Percentiles rank a stretch among this genome's conserved stretches.
Conservation (phyloP, 2,888 invertebrate species). For the Plagodis pulveraria region DNA sequence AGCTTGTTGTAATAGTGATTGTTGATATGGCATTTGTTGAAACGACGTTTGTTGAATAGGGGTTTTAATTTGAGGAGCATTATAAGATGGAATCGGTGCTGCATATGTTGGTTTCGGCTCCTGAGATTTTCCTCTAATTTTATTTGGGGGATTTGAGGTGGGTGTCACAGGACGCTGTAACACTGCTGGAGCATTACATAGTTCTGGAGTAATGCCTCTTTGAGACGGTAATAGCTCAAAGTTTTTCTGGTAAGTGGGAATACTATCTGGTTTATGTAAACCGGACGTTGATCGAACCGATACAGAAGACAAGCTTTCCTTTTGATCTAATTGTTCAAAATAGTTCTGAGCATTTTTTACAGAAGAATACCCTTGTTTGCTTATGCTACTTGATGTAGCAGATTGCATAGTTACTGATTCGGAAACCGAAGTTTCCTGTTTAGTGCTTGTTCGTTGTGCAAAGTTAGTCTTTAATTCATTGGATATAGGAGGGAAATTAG, state of each 20-base stretch:
- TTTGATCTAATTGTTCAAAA: constrained; percentile 73
- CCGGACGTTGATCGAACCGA: constrained; percentile 77
- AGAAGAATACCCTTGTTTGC: constrained; percentile 63
- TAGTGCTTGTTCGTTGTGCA: constrained; percentile 57
- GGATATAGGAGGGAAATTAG: constrained; percentile 68
- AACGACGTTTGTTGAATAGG: constrained; percentile 37
- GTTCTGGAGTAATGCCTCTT: constrained; percentile 84
- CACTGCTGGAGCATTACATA: constrained; percentile 69
- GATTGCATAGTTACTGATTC: constrained; percentile 61
- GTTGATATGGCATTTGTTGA: constrained; percentile 20
- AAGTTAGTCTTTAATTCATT: constrained; percentile 68
- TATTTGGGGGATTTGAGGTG: constrained; percentile 68
- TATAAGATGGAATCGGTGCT: constrained; percentile 40
- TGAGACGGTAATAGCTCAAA: constrained; percentile 85
- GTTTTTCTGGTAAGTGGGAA: constrained; percentile 88
- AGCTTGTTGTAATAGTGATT: constrained; percentile 38
- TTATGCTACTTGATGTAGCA: constrained; percentile 51
- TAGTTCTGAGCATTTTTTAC: constrained; percentile 71
- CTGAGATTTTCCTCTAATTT: constrained; percentile 62
- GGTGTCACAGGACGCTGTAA: constrained; percentile 74
- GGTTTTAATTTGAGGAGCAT: constrained; percentile 48
- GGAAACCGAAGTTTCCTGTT: constrained; percentile 58
- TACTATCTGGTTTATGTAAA: constrained; percentile 86
- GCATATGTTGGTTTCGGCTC: constrained; percentile 49
- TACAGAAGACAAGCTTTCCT: constrained; percentile 63